Evolutionary conservation across 2,113 vertebrate genomes (phyloP).

Genomic region (Notothenia coriiceps): DNA sequence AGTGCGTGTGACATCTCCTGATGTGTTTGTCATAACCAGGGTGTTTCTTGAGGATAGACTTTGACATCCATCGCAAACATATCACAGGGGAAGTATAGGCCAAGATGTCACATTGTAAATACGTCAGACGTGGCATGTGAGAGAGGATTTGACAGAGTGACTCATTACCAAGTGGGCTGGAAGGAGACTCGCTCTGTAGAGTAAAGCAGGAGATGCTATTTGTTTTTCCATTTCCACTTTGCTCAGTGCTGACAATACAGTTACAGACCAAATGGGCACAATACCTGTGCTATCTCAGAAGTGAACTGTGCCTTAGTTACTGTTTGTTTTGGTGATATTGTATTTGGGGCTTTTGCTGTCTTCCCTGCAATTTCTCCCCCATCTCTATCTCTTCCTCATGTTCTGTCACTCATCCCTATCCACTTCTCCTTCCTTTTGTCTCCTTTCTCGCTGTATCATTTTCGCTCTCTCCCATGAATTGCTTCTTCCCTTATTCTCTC

Average conservation of each 20-base stretch:
- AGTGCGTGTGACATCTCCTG: neutral
- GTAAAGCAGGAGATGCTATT: conserved; percentile 43
- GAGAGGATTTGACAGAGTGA: conserved; percentile 60
- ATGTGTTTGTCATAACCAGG: neutral
- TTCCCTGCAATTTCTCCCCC: conserved; percentile 36
- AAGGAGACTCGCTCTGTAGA: conserved; percentile 35
- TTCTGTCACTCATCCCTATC: conserved; percentile 50
- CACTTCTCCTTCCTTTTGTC: conserved; percentile 57
- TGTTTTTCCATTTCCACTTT: conserved; percentile 53
- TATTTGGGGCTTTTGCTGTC: conserved; percentile 48
- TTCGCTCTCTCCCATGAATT: conserved; percentile 42
- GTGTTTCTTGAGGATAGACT: neutral
- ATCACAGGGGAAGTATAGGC: conserved; percentile 20
- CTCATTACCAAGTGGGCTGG: conserved; percentile 65
- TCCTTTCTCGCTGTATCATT: conserved; percentile 61
- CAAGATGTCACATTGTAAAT: conserved; percentile 45
- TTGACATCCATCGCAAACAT: conserved; percentile 14
- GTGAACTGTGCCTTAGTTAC: conserved; percentile 60
- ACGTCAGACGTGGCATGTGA: conserved; percentile 50
- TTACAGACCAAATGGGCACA: conserved; percentile 72
- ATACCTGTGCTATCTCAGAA: conserved; percentile 53
- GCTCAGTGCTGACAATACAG: conserved; percentile 60
- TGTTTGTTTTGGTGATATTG: conserved; percentile 61
- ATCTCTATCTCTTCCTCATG: conserved; percentile 50
- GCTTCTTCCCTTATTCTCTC: conserved; percentile 22